phyloP scores from a whole-genome alignment of 2,797 vertebrate genomes.

The Rhadinocentrus ornatus region DNA sequence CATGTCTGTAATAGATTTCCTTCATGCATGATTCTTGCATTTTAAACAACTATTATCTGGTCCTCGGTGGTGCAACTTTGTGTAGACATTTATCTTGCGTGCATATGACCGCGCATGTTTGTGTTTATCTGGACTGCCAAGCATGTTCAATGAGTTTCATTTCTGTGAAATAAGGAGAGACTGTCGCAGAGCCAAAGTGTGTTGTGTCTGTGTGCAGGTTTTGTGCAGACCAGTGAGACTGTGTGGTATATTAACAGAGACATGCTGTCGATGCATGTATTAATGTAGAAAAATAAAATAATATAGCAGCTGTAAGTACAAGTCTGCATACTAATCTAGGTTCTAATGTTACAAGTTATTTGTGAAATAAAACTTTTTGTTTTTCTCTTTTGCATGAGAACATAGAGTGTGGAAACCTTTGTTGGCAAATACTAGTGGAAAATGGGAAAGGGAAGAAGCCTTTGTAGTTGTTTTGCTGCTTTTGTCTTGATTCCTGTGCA shows the following conservation, averaged over 20 bases:
- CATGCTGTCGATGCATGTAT: background rate
- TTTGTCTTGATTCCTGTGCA: background rate
- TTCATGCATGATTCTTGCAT: background rate
- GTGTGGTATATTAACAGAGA: background rate
- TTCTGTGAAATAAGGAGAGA: conserved; percentile 61
- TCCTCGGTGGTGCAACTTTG: background rate
- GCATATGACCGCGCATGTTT: background rate
- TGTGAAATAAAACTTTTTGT: background rate
- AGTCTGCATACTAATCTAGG: too few species aligned
- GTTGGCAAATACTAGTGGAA: background rate
- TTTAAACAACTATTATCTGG: rapidly evolving
- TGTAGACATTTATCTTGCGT: background rate
- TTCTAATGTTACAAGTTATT: too few species aligned
- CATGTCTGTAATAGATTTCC: background rate
- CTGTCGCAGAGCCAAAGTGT: background rate
- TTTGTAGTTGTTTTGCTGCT: background rate
- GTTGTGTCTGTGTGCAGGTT: background rate
- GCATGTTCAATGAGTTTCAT: conserved; percentile 63
- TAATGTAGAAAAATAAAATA: background rate
- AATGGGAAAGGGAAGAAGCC: background rate
- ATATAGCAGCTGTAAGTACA: background rate
- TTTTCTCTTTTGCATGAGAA: background rate
- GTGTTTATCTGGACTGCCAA: conserved; percentile 2
- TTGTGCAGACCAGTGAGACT: background rate
- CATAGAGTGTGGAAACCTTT: background rate